Conservation (phyloP, 2,797 vertebrate genomes). For the Paguma larvata region DNA sequence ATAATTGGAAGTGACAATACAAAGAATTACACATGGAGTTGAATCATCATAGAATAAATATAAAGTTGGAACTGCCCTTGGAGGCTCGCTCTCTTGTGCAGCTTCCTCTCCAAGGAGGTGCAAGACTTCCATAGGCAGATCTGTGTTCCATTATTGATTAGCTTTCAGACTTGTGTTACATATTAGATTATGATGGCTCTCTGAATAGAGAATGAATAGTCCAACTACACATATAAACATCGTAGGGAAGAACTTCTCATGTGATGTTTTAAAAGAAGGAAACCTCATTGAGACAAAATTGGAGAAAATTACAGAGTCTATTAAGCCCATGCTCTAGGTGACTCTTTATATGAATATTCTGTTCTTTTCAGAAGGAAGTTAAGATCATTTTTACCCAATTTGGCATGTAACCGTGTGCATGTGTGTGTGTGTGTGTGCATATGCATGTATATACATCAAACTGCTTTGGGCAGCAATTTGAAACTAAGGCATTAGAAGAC, state of each 20-base stretch:
- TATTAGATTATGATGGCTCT: conserved; percentile 86
- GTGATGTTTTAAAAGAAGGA: conserved; percentile 68
- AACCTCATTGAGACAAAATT: conserved; percentile 66
- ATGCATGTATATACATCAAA: background rate
- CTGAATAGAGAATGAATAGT: conserved; percentile 85
- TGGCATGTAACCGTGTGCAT: background rate
- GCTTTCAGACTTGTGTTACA: conserved; percentile 89
- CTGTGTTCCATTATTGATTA: conserved; percentile 89
- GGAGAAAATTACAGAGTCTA: conserved; percentile 80
- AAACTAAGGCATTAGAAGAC: background rate
- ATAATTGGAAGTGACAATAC: conserved; percentile 88
- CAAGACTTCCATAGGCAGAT: conserved; percentile 83
- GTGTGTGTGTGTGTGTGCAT: too few relatives aligned
- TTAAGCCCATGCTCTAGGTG: conserved; percentile 48
- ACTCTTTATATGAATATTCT: background rate
- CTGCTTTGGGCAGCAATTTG: background rate
- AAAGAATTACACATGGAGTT: conserved; percentile 85
- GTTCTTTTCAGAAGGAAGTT: conserved; percentile 32
- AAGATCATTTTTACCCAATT: conserved; percentile 19
- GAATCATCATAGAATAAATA: conserved; percentile 89
- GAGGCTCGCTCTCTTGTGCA: conserved; percentile 78
- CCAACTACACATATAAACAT: conserved; percentile 82
- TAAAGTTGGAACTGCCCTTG: conserved; percentile 87
- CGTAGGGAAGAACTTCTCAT: conserved; percentile 75
- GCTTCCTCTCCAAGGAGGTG: conserved; percentile 83